These are phyloP conservation scores for Chrosomus eos DNA, from an alignment of 2,797 vertebrate species.

Conservation along the genomic window DNA sequence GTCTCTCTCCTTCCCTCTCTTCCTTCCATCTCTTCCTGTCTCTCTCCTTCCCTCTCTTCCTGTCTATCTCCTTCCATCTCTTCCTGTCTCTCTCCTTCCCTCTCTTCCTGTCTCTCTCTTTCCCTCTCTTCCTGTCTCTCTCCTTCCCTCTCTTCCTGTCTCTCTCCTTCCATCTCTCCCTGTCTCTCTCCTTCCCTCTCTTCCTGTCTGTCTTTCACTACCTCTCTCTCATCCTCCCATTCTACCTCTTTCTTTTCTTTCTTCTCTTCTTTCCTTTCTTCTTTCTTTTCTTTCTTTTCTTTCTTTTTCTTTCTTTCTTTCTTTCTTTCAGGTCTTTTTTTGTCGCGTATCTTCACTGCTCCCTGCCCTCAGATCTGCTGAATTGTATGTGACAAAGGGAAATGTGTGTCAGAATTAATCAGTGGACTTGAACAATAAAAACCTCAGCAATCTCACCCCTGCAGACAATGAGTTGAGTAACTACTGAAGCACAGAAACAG, in stretches of 20 bases:
- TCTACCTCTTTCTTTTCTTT: background rate
- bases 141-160: background rate
- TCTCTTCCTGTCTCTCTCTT: background rate
- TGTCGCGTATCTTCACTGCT: conserved; percentile 24
- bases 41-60: background rate
- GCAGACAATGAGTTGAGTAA: conserved; percentile 34
- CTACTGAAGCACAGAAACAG: conserved; percentile 39
- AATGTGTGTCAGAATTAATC: conserved; percentile 51
- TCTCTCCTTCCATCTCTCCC: background rate
- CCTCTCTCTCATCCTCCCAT: background rate
- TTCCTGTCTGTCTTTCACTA: background rate
- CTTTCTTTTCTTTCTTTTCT: conserved; percentile 18
- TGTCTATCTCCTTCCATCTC: background rate
- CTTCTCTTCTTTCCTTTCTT: background rate
- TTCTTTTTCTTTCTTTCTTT: background rate
- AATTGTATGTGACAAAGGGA: conserved; percentile 54
- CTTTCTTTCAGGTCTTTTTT: conserved; percentile 11
- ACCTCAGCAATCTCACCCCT: conserved; percentile 20
- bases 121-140: background rate
- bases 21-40: background rate
- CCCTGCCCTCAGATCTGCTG: conserved; percentile 18
- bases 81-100: background rate
- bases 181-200: background rate
- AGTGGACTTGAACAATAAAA: conserved; percentile 35
- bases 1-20: too few species aligned